Percentiles rank a stretch among this genome's conserved stretches.
phyloP scores from a whole-genome alignment of 1,140 invertebrate genomes.

The Heliconius eleuchia region DNA sequence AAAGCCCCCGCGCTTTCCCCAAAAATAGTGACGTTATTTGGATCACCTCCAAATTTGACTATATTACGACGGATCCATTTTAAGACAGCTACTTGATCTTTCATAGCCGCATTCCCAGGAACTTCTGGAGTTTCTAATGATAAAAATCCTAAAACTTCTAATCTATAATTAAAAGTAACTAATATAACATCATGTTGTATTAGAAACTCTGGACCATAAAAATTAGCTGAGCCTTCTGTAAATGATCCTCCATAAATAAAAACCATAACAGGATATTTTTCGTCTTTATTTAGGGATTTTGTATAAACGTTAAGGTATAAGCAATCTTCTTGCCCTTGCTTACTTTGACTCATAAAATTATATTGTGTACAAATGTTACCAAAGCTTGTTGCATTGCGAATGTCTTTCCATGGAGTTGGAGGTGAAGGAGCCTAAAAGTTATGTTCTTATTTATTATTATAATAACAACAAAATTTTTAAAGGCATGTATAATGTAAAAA shows the following conservation, averaged over 20 bases:
- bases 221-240: constrained; percentile 74
- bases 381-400: constrained; percentile 71
- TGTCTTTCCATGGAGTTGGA: constrained; percentile 72
- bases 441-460: neutral
- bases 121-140: constrained; percentile 79
- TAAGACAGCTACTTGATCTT: constrained; percentile 83
- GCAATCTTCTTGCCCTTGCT: constrained; percentile 76
- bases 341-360: constrained; percentile 48
- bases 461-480: neutral
- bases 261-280: constrained; percentile 78
- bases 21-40: constrained; percentile 86
- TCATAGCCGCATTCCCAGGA: constrained; percentile 84
- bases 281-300: constrained; percentile 35
- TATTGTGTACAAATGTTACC: constrained; percentile 63
- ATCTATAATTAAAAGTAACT: constrained; percentile 85
- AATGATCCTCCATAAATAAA: constrained; percentile 85
- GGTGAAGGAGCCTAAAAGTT: constrained; percentile 74
- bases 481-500: neutral
- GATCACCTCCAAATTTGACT: constrained; percentile 86
- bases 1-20: constrained; percentile 86
- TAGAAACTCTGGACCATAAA: constrained; percentile 83
- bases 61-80: constrained; percentile 71
- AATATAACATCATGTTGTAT: constrained; percentile 84
- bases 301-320: constrained; percentile 84
- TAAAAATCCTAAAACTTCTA: constrained; percentile 84